Evolutionary conservation across 2,888 invertebrate genomes (phyloP).

Genomic region (Mesoligia furuncula): DNA sequence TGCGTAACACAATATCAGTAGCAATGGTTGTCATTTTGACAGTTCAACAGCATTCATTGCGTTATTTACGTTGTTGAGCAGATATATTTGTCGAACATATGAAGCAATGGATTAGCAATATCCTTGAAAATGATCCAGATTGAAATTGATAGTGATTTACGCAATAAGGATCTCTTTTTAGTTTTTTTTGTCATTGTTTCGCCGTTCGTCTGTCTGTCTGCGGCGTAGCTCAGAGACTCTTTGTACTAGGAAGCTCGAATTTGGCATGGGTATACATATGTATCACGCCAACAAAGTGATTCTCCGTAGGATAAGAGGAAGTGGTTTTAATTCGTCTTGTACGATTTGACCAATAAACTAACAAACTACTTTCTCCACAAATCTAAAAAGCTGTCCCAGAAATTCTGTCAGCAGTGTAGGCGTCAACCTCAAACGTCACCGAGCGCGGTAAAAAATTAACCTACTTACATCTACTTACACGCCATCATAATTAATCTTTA

Average conservation of each 20-base stretch:
- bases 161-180: too few relatives aligned
- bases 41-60: background rate
- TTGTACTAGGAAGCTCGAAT: background rate
- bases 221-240: background rate
- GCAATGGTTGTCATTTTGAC: too few relatives aligned
- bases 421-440: slow-evolving; percentile 37
- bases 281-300: background rate
- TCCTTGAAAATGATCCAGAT: too few relatives aligned
- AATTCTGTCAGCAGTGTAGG: slow-evolving; percentile 11
- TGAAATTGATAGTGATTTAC: too few relatives aligned
- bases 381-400: background rate
- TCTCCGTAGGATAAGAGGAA: too few relatives aligned
- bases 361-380: background rate
- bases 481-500: slow-evolving; percentile 60
- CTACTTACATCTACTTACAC: slow-evolving; percentile 39
- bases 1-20: background rate
- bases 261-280: background rate
- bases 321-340: too few relatives aligned
- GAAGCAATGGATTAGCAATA: background rate
- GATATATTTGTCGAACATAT: background rate
- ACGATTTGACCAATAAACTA: too few relatives aligned
- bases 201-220: background rate
- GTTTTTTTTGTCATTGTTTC: background rate
- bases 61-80: background rate
- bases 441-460: slow-evolving; percentile 36